Evolutionary conservation across 2,797 vertebrate genomes (phyloP).

Genomic region (Heterohyrax brucei): DNA sequence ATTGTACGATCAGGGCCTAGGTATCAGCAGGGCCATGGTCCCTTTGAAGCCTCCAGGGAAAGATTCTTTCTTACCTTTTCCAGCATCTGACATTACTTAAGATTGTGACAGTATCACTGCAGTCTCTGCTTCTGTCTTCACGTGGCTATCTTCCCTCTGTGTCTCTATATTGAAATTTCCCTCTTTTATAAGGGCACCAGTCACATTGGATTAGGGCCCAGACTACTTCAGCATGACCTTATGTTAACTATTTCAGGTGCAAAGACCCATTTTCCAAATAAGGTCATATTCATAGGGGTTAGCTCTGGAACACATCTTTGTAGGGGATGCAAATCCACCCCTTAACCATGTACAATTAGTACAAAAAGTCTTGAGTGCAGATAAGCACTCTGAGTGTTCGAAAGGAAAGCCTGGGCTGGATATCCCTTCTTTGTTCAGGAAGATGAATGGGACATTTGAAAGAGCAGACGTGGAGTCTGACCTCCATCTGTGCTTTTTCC

Average conservation of each 20-base stretch:
- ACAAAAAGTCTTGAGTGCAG: accelerated
- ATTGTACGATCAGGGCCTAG: neutral
- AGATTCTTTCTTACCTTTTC: neutral
- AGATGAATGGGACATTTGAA: neutral
- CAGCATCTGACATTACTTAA: neutral
- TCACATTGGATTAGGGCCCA: neutral
- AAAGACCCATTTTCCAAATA: neutral
- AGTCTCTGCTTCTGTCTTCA: neutral
- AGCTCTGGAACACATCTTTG: neutral
- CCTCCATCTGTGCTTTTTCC: neutral
- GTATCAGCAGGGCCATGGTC: neutral
- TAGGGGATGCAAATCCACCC: neutral
- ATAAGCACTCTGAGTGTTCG: neutral
- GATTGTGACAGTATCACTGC: neutral
- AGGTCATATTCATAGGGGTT: neutral
- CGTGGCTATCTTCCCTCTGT: neutral
- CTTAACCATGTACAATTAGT: accelerated
- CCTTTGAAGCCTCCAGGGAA: neutral
- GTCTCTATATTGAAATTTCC: neutral
- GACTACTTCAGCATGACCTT: neutral
- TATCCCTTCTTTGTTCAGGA: neutral
- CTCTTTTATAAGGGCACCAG: neutral
- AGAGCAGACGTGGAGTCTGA: neutral
- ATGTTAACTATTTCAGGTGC: neutral
- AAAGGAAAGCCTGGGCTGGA: neutral